A percentile compares a stretch with the other conserved stretches of the same genome.
Conservation (phyloP, 2,888 invertebrate genomes). For the Zele albiditarsus region DNA sequence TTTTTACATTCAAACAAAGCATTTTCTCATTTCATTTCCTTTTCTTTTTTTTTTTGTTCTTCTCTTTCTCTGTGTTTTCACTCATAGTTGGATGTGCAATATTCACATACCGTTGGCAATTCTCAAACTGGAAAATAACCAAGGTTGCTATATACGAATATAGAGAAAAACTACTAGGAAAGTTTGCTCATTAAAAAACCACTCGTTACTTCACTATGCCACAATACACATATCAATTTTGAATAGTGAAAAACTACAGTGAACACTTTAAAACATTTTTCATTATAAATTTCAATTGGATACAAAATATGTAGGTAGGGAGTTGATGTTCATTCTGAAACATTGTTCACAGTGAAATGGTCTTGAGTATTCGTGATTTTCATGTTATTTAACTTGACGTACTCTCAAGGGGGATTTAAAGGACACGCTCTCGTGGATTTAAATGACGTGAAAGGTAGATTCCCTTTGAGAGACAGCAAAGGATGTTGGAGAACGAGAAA, state of each 20-base stretch:
- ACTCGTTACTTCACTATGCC: background rate
- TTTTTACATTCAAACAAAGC: background rate
- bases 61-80: background rate
- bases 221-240: background rate
- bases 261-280: background rate
- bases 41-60: background rate
- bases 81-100: background rate
- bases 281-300: background rate
- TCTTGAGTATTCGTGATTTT: background rate
- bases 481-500: background rate
- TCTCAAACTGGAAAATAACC: background rate
- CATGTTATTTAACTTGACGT: slow-evolving; percentile 4
- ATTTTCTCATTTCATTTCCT: slow-evolving; percentile 4
- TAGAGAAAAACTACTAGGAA: background rate
- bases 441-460: slow-evolving; percentile 26
- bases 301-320: background rate
- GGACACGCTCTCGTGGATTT: slow-evolving; percentile 38
- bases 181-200: slow-evolving; percentile 4
- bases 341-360: background rate
- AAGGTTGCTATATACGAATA: background rate
- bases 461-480: background rate
- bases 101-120: background rate
- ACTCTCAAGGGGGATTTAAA: slow-evolving; percentile 37
- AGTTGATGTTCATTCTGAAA: background rate
- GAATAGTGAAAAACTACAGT: background rate